Conservation (phyloP, 2,113 vertebrate genomes). For the Mola mola region DNA sequence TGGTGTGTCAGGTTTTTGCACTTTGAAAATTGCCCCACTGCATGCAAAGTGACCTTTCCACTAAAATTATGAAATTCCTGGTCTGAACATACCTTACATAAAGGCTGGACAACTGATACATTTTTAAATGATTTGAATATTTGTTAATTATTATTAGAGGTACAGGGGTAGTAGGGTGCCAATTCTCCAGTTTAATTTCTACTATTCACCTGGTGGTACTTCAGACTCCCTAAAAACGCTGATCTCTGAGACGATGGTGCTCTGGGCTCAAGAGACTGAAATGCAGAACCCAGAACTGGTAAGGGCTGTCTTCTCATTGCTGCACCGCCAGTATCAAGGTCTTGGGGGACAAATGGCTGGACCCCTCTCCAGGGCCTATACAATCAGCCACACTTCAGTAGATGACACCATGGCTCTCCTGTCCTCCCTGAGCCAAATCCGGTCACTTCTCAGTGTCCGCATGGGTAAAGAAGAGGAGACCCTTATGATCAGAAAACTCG, state of each 20-base stretch:
- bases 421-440: constrained; percentile 91
- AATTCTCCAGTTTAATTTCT: too few relatives aligned
- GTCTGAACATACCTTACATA: too few relatives aligned
- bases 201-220: constrained; percentile 19
- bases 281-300: constrained; percentile 90
- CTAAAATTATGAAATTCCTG: too few relatives aligned
- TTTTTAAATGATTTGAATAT: too few relatives aligned
- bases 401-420: constrained; percentile 91
- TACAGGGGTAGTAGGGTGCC: too few relatives aligned
- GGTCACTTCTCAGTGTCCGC: constrained; percentile 90
- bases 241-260: constrained; percentile 92
- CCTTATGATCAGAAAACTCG: constrained; percentile 93
- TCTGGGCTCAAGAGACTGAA: constrained; percentile 90
- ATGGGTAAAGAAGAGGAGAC: constrained; percentile 96
- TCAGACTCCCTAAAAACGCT: constrained; percentile 89
- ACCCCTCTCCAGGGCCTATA: constrained; percentile 88
- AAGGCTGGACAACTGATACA: too few relatives aligned
- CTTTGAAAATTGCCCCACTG: too few relatives aligned
- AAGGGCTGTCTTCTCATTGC: constrained; percentile 89
- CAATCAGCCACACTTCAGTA: constrained; percentile 89
- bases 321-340: constrained; percentile 91
- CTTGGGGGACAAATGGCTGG: constrained; percentile 88
- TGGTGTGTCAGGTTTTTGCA: too few relatives aligned
- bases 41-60: too few relatives aligned
- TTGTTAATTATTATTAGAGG: too few relatives aligned